Conservation (phyloP, 2,797 vertebrate species). For the Coluber constrictor region DNA sequence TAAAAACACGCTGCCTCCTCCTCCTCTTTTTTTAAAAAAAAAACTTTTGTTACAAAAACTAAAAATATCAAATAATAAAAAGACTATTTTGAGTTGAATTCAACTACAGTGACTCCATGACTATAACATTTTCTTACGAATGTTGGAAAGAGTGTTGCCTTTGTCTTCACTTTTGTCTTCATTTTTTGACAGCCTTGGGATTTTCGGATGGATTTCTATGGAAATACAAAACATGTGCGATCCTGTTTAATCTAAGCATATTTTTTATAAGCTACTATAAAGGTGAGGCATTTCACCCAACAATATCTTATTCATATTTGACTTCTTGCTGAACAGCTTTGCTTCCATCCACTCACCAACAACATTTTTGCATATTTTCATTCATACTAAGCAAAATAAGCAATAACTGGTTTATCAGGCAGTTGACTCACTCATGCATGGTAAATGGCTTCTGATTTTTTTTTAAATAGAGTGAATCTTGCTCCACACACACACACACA, state of each 20-base stretch:
- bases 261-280: constrained; percentile 58
- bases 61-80: background rate
- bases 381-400: constrained; percentile 27
- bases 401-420: constrained; percentile 25
- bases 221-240: background rate
- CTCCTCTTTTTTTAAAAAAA: background rate
- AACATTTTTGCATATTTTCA: constrained; percentile 30
- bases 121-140: background rate
- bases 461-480: background rate
- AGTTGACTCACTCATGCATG: background rate
- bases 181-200: background rate
- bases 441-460: background rate
- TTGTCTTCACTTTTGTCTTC: background rate
- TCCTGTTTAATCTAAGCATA: constrained; percentile 40
- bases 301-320: constrained; percentile 52
- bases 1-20: background rate
- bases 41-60: background rate
- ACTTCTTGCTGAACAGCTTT: constrained; percentile 56
- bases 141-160: background rate
- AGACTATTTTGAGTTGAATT: background rate
- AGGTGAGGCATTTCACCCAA: constrained; percentile 43
- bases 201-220: background rate
- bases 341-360: constrained; percentile 48
- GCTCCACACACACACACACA: too few relatives aligned
- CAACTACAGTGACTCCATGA: background rate